A percentile compares a stretch with the other conserved stretches of the same genome.
These are phyloP conservation scores for Pseudoatta argentina DNA, from an alignment of 1,140 invertebrate genomes.

Conservation along the genomic window DNA sequence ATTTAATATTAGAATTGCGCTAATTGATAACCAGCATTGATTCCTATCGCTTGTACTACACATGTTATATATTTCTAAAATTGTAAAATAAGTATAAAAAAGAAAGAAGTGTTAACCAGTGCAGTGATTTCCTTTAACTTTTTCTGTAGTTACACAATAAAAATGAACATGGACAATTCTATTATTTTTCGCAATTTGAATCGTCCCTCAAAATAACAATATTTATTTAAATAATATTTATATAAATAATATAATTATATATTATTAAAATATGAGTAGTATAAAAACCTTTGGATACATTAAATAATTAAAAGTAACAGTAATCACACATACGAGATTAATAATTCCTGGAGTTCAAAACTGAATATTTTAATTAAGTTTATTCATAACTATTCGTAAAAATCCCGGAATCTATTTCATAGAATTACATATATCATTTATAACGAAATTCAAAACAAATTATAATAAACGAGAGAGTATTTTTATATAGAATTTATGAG, in stretches of 20 bases:
- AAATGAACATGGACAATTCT: not conserved
- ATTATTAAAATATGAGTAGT: not conserved
- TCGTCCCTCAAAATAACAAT: not conserved
- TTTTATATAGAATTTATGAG: constrained; percentile 5
- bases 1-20: too few relatives aligned
- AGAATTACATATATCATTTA: constrained; percentile 16
- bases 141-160: not conserved
- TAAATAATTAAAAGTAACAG: not conserved
- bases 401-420: not conserved
- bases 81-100: not conserved
- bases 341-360: not conserved
- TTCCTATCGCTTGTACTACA: too few relatives aligned
- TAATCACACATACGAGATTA: not conserved
- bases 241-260: not conserved
- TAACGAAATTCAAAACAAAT: not conserved
- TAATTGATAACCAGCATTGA: too few relatives aligned
- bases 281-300: not conserved
- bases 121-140: not conserved
- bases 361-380: constrained; percentile 8
- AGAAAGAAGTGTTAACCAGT: not conserved
- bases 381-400: not conserved
- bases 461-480: not conserved
- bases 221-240: not conserved
- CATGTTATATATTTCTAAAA: too few relatives aligned
- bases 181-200: not conserved